Conservation (phyloP, 2,888 invertebrate genomes). For the Macropis europaea region DNA sequence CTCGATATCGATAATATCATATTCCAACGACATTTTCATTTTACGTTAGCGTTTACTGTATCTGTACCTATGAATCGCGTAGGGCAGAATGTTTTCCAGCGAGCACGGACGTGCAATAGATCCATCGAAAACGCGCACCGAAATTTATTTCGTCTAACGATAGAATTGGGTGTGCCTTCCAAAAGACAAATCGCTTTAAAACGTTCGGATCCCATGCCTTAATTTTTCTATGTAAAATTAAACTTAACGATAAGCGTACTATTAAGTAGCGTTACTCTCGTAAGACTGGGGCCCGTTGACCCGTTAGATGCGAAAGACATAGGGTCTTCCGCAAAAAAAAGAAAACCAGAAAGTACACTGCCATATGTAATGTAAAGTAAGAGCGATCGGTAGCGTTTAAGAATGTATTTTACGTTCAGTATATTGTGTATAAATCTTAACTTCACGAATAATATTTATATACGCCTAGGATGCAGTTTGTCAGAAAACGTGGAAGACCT, state of each 20-base stretch:
- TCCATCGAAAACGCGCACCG: slow-evolving; percentile 9
- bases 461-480: slow-evolving; percentile 23
- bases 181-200: slow-evolving; percentile 11
- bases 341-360: slow-evolving; percentile 73
- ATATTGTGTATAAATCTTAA: slow-evolving; percentile 57
- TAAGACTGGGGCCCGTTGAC: slow-evolving; percentile 71
- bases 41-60: slow-evolving; percentile 9
- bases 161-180: slow-evolving; percentile 20
- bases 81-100: not conserved
- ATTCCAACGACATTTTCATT: not conserved
- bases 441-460: slow-evolving; percentile 58
- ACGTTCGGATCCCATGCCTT: slow-evolving; percentile 28
- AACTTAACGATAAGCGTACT: slow-evolving; percentile 23
- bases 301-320: slow-evolving; percentile 62
- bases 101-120: not conserved
- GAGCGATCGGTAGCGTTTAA: slow-evolving; percentile 28
- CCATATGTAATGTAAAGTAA: slow-evolving; percentile 65
- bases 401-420: slow-evolving; percentile 62
- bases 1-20: not conserved
- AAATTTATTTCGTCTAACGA: slow-evolving; percentile 10
- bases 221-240: slow-evolving; percentile 33
- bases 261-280: slow-evolving; percentile 54
- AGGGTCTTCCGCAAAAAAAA: slow-evolving; percentile 55
- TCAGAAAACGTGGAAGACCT: slow-evolving; percentile 26
- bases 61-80: not conserved